Evolutionary conservation across 2,888 invertebrate species (phyloP).

Genomic region (Tenodera sinensis): DNA sequence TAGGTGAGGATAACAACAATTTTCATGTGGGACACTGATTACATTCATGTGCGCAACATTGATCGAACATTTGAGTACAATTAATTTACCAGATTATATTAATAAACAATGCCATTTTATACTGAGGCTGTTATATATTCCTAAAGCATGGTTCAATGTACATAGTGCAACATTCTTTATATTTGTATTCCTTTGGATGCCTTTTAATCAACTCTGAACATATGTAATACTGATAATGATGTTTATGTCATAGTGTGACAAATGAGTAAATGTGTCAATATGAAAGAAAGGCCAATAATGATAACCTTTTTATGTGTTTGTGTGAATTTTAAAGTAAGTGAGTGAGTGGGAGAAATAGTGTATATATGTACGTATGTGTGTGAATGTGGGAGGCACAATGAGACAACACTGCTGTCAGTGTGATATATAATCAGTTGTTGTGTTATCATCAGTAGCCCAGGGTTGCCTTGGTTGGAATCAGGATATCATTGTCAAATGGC

Average conservation of each 20-base stretch:
- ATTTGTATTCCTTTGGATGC: background rate
- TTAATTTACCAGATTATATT: background rate
- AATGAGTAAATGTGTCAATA: background rate
- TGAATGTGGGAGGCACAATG: no score
- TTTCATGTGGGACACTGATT: background rate
- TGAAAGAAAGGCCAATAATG: no score
- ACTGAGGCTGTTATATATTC: background rate
- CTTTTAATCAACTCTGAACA: background rate
- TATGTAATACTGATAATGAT: background rate
- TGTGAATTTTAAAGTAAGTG: background rate
- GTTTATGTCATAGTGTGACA: background rate
- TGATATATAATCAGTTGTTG: background rate
- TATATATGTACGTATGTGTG: no score
- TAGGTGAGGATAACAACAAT: background rate
- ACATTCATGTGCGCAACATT: background rate
- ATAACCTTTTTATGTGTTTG: background rate
- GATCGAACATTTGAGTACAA: background rate
- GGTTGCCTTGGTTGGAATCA: slow-evolving; percentile 3
- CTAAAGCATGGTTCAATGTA: background rate
- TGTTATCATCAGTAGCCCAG: background rate
- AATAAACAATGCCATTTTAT: background rate
- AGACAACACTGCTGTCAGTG: background rate
- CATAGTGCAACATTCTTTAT: background rate
- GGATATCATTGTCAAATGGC: background rate
- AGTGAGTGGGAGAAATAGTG: background rate